Percentiles rank a stretch among this genome's conserved stretches.
Conservation (phyloP, 1,140 invertebrate species). For the Meloidogyne exigua region DNA sequence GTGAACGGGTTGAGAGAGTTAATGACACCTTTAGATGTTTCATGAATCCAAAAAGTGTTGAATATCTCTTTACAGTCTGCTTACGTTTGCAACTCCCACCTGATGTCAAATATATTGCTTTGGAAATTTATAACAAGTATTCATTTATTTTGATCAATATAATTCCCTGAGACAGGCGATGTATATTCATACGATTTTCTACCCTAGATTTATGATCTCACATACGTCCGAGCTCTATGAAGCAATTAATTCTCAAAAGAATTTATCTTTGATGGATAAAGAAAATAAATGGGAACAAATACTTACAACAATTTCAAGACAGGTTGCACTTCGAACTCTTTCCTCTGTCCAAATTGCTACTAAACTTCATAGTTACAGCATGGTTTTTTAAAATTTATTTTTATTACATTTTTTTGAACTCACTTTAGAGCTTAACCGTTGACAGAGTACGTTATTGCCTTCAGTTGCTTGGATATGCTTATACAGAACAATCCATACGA, state of each 20-base stretch:
- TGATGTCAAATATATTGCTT: slow-evolving; percentile 36
- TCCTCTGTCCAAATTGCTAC: slow-evolving; percentile 38
- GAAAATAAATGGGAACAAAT: slow-evolving; percentile 31
- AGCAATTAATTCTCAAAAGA: background rate
- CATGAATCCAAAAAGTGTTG: slow-evolving; percentile 29
- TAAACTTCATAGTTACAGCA: slow-evolving; percentile 31
- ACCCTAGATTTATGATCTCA: slow-evolving; percentile 26
- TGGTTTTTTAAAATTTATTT: background rate
- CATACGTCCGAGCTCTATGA: slow-evolving; percentile 22
- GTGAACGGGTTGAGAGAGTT: slow-evolving; percentile 28
- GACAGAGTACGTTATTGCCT: slow-evolving; percentile 30
- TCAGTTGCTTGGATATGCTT: slow-evolving; percentile 35
- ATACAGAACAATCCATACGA: slow-evolving; percentile 33
- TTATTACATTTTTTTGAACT: background rate
- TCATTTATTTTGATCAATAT: background rate
- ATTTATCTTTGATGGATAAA: slow-evolving; percentile 20
- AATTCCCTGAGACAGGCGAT: background rate
- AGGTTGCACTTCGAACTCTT: slow-evolving; percentile 24
- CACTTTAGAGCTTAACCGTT: slow-evolving; percentile 18
- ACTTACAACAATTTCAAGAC: slow-evolving; percentile 37
- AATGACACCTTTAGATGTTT: slow-evolving; percentile 29
- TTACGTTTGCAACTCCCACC: slow-evolving; percentile 34
- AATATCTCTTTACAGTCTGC: slow-evolving; percentile 39
- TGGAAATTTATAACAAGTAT: slow-evolving; percentile 36
- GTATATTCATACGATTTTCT: too few relatives aligned